Evolutionary conservation across 1,140 invertebrate species (phyloP).

Genomic region (Lethocerus indicus): DNA sequence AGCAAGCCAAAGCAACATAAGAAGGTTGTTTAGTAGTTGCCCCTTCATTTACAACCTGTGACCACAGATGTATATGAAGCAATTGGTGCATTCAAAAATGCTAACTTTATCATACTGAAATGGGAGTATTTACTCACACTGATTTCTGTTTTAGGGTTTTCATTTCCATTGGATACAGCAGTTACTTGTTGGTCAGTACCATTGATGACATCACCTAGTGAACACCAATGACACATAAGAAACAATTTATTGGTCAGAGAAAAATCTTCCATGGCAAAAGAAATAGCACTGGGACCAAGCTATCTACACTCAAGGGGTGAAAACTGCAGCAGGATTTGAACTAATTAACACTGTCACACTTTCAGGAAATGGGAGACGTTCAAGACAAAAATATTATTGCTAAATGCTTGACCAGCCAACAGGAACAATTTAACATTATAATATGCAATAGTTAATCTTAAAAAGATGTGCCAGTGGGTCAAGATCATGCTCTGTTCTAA

Average conservation of each 20-base stretch:
- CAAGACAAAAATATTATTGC: too few relatives aligned
- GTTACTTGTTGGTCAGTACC: neutral
- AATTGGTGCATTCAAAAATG: neutral
- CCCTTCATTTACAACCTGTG: neutral
- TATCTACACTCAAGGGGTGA: neutral
- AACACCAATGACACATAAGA: neutral
- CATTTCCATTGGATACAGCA: slow-evolving; percentile 6
- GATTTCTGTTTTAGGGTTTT: neutral
- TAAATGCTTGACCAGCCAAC: too few relatives aligned
- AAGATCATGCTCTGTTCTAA: too few relatives aligned
- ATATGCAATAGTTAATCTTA: too few relatives aligned
- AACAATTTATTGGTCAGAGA: neutral
- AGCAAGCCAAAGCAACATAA: slow-evolving; percentile 73
- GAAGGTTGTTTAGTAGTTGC: slow-evolving; percentile 41
- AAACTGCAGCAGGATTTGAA: neutral
- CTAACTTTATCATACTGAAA: neutral
- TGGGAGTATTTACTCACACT: neutral
- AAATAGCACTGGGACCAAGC: neutral
- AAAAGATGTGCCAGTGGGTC: too few relatives aligned
- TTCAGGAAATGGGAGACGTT: neutral
- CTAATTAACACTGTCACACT: neutral
- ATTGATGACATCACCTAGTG: slow-evolving; percentile 1
- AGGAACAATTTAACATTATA: too few relatives aligned
- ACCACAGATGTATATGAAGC: neutral
- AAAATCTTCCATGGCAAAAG: too few relatives aligned